A percentile compares a stretch with the other conserved stretches of the same genome.
These are phyloP conservation scores for Virgularia gustaviana DNA, from an alignment of 92 coral and sea anemone genomes.

Conservation along the genomic window DNA sequence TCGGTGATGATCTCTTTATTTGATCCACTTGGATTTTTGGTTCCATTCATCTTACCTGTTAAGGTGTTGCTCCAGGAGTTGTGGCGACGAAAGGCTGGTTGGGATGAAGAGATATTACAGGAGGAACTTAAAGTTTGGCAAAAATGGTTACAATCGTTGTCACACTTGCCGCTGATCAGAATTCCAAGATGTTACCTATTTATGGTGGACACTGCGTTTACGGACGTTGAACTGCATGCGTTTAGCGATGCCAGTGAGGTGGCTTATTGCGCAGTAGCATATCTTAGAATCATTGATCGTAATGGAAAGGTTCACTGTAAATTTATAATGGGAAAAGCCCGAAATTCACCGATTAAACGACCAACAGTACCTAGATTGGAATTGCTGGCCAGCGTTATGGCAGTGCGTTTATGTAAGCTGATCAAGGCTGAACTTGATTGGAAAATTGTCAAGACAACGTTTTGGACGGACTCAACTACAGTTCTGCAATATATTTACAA, in stretches of 20 bases:
- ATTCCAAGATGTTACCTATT: slow-evolving; percentile 40
- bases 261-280: slow-evolving; percentile 43
- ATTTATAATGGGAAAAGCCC: slow-evolving; percentile 34
- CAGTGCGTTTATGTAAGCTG: slow-evolving; percentile 28
- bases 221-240: slow-evolving; percentile 36
- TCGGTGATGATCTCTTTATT: slow-evolving; percentile 44
- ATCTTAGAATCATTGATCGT: slow-evolving; percentile 3
- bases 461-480: slow-evolving; percentile 27
- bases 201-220: neutral
- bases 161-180: slow-evolving; percentile 34
- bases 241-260: slow-evolving; percentile 40
- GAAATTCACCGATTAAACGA: slow-evolving; percentile 34
- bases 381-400: slow-evolving; percentile 42
- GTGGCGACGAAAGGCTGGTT: slow-evolving; percentile 31
- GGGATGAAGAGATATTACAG: slow-evolving; percentile 44
- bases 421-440: slow-evolving; percentile 14
- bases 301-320: slow-evolving; percentile 6
- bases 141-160: slow-evolving; percentile 45
- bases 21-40: slow-evolving; percentile 39
- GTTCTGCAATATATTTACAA: neutral
- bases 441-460: neutral
- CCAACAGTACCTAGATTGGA: slow-evolving; percentile 42
- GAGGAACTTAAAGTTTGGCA: slow-evolving; percentile 38
- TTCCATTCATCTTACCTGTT: slow-evolving; percentile 33
- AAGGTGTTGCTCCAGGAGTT: slow-evolving; percentile 36